Evolutionary conservation across 1,140 invertebrate genomes (phyloP).

Genomic region (Acromyrmex charruanus): DNA sequence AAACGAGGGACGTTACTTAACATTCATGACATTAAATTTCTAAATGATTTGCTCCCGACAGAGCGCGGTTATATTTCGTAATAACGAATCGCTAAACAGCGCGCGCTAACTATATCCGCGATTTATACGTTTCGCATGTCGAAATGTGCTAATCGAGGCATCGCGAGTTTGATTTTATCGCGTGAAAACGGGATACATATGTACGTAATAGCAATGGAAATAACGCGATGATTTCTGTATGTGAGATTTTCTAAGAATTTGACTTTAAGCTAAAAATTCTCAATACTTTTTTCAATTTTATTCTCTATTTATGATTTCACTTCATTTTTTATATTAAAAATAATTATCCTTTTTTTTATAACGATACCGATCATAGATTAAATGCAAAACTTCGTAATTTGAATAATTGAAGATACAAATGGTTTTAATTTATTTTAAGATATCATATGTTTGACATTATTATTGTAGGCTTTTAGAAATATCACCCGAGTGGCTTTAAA

Average conservation of each 20-base stretch:
- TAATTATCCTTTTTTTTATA: neutral
- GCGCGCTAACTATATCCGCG: conserved; percentile 44
- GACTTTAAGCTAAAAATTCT: neutral
- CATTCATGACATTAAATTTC: conserved; percentile 69
- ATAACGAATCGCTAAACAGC: conserved; percentile 62
- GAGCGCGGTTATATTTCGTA: conserved; percentile 43
- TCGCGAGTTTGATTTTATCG: conserved; percentile 21
- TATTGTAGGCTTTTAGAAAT: no score
- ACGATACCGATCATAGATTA: neutral
- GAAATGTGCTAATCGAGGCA: conserved; percentile 42
- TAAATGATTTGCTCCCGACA: conserved; percentile 66
- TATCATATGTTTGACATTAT: neutral
- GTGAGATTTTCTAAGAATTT: neutral
- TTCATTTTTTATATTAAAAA: neutral
- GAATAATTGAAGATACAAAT: neutral
- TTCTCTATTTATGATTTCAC: neutral
- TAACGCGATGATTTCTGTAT: neutral
- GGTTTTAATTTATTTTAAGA: neutral
- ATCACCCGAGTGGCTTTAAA: no score
- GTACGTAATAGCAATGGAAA: neutral
- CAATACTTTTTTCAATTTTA: neutral
- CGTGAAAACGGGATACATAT: neutral
- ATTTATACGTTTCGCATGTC: conserved; percentile 50
- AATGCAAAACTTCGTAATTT: no score
- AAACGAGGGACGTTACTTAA: conserved; percentile 67